Evolutionary conservation across 1,140 invertebrate genomes (phyloP).

Genomic region (Drosophila insularis): DNA sequence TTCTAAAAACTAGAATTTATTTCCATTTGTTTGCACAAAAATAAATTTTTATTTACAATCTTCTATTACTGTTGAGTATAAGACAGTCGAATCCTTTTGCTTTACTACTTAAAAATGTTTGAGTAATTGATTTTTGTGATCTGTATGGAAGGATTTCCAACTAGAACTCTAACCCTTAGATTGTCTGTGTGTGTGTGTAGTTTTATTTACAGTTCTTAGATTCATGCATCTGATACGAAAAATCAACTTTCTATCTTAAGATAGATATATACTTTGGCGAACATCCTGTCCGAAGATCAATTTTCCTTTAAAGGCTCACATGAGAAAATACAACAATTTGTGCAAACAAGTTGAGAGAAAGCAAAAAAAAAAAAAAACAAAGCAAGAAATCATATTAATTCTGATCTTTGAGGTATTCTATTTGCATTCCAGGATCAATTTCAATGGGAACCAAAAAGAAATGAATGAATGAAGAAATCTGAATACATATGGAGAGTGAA

Average conservation of each 20-base stretch:
- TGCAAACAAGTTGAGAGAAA: conserved; percentile 46
- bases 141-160: background rate
- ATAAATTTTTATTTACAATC: too few species aligned
- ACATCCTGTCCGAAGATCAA: conserved; percentile 60
- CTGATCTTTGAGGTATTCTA: conserved; percentile 36
- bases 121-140: background rate
- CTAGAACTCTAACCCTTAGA: background rate
- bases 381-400: conserved; percentile 27
- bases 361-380: background rate
- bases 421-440: conserved; percentile 72
- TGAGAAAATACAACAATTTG: conserved; percentile 71
- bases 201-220: background rate
- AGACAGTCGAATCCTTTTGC: background rate
- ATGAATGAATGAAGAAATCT: conserved; percentile 36
- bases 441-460: conserved; percentile 53
- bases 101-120: background rate
- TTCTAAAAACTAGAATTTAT: too few species aligned
- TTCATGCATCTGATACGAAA: background rate
- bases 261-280: conserved; percentile 13
- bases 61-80: background rate
- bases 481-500: conserved; percentile 64
- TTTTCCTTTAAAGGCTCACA: conserved; percentile 35
- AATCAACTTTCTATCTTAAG: conserved; percentile 23
- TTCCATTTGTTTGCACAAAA: too few species aligned
- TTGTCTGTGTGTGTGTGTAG: background rate